Evolutionary conservation across 2,113 vertebrate genomes (phyloP), one percentile per base, ranked within the genome.

Genomic region (Aegithalos caudatus): DNA sequence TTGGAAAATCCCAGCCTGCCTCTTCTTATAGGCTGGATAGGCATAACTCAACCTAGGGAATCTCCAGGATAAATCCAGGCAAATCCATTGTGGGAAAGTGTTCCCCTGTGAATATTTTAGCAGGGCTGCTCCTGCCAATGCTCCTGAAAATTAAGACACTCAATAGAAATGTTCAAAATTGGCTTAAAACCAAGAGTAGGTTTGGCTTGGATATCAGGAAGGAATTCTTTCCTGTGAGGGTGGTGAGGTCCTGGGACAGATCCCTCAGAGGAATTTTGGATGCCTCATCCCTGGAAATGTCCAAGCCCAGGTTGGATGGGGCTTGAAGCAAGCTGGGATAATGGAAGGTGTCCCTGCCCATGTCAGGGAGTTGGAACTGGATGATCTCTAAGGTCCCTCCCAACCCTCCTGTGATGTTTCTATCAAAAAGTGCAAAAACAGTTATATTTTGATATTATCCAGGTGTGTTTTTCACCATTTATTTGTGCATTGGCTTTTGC

Each of bases 241-340:
- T n/a, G 56, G 16, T 13, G 48, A 40, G 29, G 19, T 33, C 12
- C 14, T 61, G 47, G 24, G 54, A 61, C 5, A 38, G 38, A 14
- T 70, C 62, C 4, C 23, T 27, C 56, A 29, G 23, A 47, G 48
- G 6, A 62, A 10, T 1, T 79, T 24, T 47, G 65, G 40, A 1
- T 62, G 18, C 3, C 28, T 2, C 56, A 78, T 40, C 24, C n/a
- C 16, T 79, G 40, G 56, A 62, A 29, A 1, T 47, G 29, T 29
- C 0, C 56, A n/a, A 54, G n/a, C 3, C 28, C 47, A 54, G 24
- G 40, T 2, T 62, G 40, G n/a, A 54, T 0, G 1, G 5, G 9
- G 48, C 20, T 70, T 40, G 73, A 7, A 62, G 47, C 6, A 70
- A 9, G 4, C 38, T 70, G 65, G 48, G 6, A 17, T n/a, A 29